Percentiles rank a stretch among this genome's conserved stretches.
phyloP scores from a whole-genome alignment of 2,797 vertebrate genomes.

The Taeniopygia guttata region DNA sequence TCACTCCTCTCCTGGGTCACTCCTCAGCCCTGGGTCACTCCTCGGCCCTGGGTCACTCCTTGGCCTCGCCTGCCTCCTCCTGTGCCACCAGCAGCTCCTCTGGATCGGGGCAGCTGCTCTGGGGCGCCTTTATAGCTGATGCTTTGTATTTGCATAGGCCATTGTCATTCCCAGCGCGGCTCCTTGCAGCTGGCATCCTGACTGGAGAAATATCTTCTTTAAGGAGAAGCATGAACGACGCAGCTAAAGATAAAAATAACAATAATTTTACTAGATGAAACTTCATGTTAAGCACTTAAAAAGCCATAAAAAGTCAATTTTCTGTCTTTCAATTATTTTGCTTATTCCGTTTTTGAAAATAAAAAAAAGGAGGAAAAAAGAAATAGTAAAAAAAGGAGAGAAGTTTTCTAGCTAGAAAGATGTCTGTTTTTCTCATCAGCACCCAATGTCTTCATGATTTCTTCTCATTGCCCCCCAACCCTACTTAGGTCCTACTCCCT shows the following conservation, averaged over 20 bases:
- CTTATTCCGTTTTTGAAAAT: slow-evolving; percentile 70
- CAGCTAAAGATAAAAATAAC: slow-evolving; percentile 79
- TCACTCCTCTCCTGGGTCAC: neutral
- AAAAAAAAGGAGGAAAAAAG: neutral
- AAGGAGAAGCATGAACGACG: slow-evolving; percentile 41
- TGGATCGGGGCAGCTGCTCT: neutral
- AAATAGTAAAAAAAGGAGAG: neutral
- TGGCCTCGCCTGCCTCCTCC: neutral
- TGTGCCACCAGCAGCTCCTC: neutral
- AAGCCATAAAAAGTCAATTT: slow-evolving; percentile 82
- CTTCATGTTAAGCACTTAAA: slow-evolving; percentile 81
- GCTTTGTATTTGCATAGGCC: slow-evolving; percentile 51
- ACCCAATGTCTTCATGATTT: slow-evolving; percentile 24
- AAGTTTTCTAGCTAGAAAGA: slow-evolving; percentile 63
- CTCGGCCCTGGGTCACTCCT: neutral
- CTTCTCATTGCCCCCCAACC: neutral
- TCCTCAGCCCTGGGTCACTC: neutral
- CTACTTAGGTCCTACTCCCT: neutral
- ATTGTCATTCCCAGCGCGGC: slow-evolving; percentile 63
- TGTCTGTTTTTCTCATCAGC: slow-evolving; percentile 48
- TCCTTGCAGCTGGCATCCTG: slow-evolving; percentile 68
- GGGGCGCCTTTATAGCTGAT: neutral
- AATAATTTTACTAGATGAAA: slow-evolving; percentile 78
- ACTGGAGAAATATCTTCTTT: slow-evolving; percentile 56
- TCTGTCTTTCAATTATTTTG: slow-evolving; percentile 79